Evolutionary conservation across 2,113 vertebrate genomes (phyloP).

Genomic region (Condylura cristata): DNA sequence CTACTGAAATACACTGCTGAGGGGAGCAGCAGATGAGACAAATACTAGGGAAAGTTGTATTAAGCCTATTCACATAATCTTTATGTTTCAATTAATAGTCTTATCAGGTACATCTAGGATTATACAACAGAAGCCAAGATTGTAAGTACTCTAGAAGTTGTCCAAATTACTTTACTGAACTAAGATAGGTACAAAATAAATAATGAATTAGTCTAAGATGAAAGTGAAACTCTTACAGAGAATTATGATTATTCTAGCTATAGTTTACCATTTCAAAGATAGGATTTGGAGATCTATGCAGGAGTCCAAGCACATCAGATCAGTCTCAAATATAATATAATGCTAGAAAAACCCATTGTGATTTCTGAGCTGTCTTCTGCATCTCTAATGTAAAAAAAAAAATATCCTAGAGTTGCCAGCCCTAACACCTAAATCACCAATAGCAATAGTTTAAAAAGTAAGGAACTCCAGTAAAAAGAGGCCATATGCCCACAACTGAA

Average conservation of each 20-base stretch:
- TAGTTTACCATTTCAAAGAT: background rate
- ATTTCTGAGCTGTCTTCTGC: background rate
- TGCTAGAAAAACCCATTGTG: background rate
- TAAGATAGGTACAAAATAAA: background rate
- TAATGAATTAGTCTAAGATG: background rate
- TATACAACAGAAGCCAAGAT: background rate
- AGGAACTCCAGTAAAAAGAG: background rate
- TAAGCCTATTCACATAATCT: background rate
- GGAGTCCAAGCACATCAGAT: background rate
- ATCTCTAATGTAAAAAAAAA: background rate
- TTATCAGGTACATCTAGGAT: background rate
- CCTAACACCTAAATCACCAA: background rate
- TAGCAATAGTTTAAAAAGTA: background rate
- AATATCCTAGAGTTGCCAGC: background rate
- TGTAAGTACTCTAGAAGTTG: background rate
- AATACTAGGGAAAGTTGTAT: background rate
- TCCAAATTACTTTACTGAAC: constrained; percentile 15
- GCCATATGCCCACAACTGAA: background rate
- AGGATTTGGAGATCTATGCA: background rate
- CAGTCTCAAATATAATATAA: background rate
- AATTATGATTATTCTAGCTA: background rate
- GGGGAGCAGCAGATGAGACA: background rate
- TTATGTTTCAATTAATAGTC: background rate
- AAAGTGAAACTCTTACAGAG: background rate
- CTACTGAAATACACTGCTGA: no score